Evolutionary conservation across 2,113 vertebrate genomes (phyloP).

Genomic region (Chlorodrepanis virens): DNA sequence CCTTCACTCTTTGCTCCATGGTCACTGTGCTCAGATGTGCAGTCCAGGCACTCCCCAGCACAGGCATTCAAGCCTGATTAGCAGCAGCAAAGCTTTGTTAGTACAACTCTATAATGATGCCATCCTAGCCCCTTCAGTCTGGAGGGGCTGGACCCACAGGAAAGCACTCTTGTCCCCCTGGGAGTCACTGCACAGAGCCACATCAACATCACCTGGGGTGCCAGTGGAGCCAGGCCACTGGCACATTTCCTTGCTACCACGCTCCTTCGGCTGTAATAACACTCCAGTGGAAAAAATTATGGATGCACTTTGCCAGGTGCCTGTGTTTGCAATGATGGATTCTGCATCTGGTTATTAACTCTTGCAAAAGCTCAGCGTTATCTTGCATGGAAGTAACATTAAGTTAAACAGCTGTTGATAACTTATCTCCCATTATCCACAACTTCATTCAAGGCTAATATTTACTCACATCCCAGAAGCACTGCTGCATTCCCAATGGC

Average conservation of each 20-base stretch:
- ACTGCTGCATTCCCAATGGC: not conserved
- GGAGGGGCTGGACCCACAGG: not conserved
- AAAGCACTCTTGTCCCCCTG: not conserved
- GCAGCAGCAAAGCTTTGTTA: not conserved
- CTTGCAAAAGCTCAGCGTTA: not conserved
- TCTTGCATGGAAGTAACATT: constrained; percentile 9
- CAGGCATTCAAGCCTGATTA: not conserved
- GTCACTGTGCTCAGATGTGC: not conserved
- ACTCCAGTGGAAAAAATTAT: not conserved
- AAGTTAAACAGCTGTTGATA: constrained; percentile 55
- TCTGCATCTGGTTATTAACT: constrained; percentile 23
- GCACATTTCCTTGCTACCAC: not conserved
- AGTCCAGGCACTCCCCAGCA: not conserved
- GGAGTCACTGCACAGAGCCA: not conserved
- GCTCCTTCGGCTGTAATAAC: not conserved
- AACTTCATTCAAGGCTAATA: not conserved
- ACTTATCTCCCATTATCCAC: constrained; percentile 23
- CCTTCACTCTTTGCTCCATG: not conserved
- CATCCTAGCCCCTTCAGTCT: not conserved
- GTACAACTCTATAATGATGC: fast-evolving
- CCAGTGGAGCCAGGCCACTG: not conserved
- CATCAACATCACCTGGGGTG: not conserved
- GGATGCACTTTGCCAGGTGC: not conserved
- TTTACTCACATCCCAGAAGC: not conserved
- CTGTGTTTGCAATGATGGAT: not conserved